Conservation (phyloP, 2,888 invertebrate genomes). For the Zaprionus lineosus region DNA sequence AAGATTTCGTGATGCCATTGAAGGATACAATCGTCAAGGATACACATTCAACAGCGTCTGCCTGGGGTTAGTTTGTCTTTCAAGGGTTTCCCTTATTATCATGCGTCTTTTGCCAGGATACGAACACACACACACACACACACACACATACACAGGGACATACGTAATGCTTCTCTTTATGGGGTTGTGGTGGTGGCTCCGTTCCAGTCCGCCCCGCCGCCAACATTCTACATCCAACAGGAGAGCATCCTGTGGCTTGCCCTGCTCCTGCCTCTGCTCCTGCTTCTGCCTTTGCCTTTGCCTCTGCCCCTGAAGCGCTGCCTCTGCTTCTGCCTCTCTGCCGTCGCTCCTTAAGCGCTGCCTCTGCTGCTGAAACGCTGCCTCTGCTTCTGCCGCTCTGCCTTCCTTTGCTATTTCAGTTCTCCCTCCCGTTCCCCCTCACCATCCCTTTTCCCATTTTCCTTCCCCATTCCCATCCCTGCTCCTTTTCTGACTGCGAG, state of each 20-base stretch:
- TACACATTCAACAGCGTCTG: slow-evolving; percentile 28
- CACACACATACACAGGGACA: background rate
- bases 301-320: background rate
- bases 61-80: slow-evolving; percentile 60
- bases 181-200: slow-evolving; percentile 34
- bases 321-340: background rate
- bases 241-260: slow-evolving; percentile 54
- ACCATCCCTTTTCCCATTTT: no score
- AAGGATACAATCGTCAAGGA: slow-evolving; percentile 9
- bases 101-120: slow-evolving; percentile 38
- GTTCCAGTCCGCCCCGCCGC: slow-evolving; percentile 36
- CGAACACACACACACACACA: slow-evolving; percentile 6
- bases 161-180: background rate
- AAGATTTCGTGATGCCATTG: slow-evolving; percentile 45
- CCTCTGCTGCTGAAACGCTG: background rate
- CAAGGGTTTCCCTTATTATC: slow-evolving; percentile 48
- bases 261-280: background rate
- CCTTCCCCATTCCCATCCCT: no score
- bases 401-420: no score
- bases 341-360: slow-evolving; percentile 1
- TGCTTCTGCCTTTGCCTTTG: slow-evolving; percentile 1
- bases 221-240: slow-evolving; percentile 38
- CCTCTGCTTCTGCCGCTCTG: background rate
- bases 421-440: no score
- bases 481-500: no score